These are phyloP conservation scores for Pecten maximus DNA, from an alignment of 2,888 invertebrate genomes.

Conservation along the genomic window DNA sequence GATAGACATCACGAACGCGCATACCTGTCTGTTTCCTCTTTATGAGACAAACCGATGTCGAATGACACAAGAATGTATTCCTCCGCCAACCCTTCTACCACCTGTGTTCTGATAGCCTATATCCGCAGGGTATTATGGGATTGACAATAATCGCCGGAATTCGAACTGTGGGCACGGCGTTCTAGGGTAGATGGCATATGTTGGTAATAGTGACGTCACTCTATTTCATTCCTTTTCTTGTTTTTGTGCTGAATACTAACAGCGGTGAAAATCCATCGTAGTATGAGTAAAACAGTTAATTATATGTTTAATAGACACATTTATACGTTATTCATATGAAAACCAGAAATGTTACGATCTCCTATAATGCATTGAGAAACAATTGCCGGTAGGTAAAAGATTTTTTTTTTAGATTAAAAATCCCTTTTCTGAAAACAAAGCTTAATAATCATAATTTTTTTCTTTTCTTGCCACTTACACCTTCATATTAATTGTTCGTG, in stretches of 20 bases:
- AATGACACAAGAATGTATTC: conserved; percentile 23
- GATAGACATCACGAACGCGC: background rate
- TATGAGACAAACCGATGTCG: background rate
- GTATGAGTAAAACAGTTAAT: too few relatives aligned
- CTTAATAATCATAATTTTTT: too few relatives aligned
- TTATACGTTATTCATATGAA: too few relatives aligned
- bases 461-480: too few relatives aligned
- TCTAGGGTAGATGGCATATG: background rate
- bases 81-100: background rate
- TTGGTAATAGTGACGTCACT: background rate
- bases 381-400: too few relatives aligned
- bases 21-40: background rate
- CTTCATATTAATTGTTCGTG: too few relatives aligned
- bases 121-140: background rate
- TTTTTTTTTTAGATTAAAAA: too few relatives aligned
- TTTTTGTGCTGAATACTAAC: background rate
- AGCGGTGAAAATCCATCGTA: too few relatives aligned
- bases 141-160: background rate
- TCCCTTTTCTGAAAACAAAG: too few relatives aligned
- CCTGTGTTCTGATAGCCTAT: background rate
- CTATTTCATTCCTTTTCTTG: background rate
- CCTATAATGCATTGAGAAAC: too few relatives aligned
- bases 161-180: background rate
- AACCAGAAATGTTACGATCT: too few relatives aligned
- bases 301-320: too few relatives aligned